Conservation (phyloP, 2,797 vertebrate species). For the Centroberyx gerrardi region DNA sequence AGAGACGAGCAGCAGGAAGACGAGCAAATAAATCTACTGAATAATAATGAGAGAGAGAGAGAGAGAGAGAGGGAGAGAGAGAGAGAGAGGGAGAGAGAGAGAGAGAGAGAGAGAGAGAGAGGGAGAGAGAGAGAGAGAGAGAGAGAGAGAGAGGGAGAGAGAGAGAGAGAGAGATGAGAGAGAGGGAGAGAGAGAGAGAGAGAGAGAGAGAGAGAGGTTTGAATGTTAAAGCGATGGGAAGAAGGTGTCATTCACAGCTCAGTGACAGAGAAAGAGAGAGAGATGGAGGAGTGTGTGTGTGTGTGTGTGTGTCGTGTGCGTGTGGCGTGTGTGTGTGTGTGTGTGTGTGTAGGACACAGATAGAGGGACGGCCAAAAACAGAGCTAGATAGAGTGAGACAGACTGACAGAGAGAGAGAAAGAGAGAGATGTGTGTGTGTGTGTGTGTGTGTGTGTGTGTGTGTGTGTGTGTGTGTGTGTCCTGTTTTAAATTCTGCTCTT, state of each 20-base stretch:
- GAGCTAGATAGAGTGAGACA: too few species aligned
- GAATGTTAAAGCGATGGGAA: constrained; percentile 70
- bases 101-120: not conserved
- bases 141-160: too few species aligned
- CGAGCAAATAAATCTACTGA: too few species aligned
- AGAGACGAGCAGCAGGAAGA: too few species aligned
- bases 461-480: constrained; percentile 38
- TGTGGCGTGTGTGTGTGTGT: too few species aligned
- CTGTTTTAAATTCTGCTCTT: constrained; percentile 79
- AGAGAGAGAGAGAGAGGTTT: constrained; percentile 52
- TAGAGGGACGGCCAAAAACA: too few species aligned
- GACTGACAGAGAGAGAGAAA: constrained; percentile 53
- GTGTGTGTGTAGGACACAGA: too few species aligned
- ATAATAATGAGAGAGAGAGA: too few species aligned
- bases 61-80: not conserved
- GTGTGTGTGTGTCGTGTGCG: not conserved
- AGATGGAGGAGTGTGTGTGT: constrained; percentile 20
- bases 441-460: too few species aligned
- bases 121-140: constrained; percentile 5
- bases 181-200: constrained; percentile 4
- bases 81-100: not conserved
- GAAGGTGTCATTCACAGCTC: constrained; percentile 82
- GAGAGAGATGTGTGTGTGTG: too few species aligned
- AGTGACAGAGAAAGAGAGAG: constrained; percentile 62
- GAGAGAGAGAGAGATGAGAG: too few species aligned